Conservation (phyloP, 2,113 vertebrate species). For the Boulengerochromis microlepis region DNA sequence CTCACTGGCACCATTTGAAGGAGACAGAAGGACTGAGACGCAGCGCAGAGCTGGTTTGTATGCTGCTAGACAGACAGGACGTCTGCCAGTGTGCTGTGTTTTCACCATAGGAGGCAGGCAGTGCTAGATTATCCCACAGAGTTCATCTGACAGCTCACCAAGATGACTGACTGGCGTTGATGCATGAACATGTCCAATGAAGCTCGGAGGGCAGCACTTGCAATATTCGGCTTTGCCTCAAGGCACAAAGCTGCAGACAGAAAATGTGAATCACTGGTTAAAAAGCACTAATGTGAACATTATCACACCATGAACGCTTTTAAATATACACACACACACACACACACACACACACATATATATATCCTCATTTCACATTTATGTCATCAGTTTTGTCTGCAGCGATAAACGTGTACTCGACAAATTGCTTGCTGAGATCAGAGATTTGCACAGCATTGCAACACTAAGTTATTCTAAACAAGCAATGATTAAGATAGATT, state of each 20-base stretch:
- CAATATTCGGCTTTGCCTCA: neutral
- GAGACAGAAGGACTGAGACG: slow-evolving; percentile 13
- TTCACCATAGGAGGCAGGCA: slow-evolving; percentile 28
- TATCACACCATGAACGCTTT: neutral
- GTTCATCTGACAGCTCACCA: slow-evolving; percentile 38
- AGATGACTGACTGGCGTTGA: slow-evolving; percentile 26
- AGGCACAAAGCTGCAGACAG: neutral
- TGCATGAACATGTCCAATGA: neutral
- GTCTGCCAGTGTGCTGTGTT: slow-evolving; percentile 27
- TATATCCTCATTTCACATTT: neutral
- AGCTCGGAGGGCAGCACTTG: neutral
- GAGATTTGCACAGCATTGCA: neutral
- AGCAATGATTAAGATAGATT: neutral
- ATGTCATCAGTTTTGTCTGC: neutral
- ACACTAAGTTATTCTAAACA: neutral
- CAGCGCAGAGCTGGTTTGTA: neutral
- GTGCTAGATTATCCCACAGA: slow-evolving; percentile 37
- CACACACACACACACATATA: neutral
- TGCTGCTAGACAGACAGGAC: slow-evolving; percentile 8
- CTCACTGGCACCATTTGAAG: neutral
- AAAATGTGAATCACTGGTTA: neutral
- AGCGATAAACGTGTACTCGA: neutral
- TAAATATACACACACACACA: neutral
- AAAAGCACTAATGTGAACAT: neutral
- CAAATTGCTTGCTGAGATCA: neutral